Evolutionary conservation across 2,113 vertebrate genomes (phyloP).

Genomic region (Apaloderma vittatum): DNA sequence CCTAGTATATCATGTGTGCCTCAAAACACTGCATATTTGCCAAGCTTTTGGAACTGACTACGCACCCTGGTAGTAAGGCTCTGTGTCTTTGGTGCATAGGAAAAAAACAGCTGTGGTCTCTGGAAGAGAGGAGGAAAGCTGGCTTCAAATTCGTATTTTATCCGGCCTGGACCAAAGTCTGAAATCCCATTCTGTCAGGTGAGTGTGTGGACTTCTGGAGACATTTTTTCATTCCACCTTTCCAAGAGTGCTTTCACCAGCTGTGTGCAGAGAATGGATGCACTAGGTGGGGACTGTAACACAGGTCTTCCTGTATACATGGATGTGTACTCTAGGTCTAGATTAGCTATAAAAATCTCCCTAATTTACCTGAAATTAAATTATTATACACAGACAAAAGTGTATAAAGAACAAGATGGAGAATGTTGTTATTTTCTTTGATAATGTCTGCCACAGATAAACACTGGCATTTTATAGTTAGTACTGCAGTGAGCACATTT

Average conservation of each 20-base stretch:
- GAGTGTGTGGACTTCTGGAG: rapidly evolving
- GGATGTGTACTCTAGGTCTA: background rate
- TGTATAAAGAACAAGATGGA: background rate
- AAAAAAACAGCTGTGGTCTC: background rate
- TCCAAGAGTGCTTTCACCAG: background rate
- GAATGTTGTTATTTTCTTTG: background rate
- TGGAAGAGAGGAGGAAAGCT: background rate
- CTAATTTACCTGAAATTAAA: background rate
- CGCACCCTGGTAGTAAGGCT: background rate
- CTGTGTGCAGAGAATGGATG: background rate
- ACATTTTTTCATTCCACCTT: background rate
- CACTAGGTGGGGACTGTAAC: background rate
- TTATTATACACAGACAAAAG: background rate
- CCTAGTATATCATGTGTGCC: background rate
- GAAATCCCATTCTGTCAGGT: background rate
- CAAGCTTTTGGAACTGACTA: background rate
- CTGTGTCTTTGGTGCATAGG: background rate
- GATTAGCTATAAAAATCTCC: background rate
- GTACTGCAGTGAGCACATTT: background rate
- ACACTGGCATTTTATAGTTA: background rate
- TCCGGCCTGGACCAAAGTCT: background rate
- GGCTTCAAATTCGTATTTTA: background rate
- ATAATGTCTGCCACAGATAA: background rate
- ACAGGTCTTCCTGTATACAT: background rate
- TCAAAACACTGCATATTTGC: background rate